Evolutionary conservation across 2,888 invertebrate species (phyloP).

Genomic region (Hemithea aestivaria): DNA sequence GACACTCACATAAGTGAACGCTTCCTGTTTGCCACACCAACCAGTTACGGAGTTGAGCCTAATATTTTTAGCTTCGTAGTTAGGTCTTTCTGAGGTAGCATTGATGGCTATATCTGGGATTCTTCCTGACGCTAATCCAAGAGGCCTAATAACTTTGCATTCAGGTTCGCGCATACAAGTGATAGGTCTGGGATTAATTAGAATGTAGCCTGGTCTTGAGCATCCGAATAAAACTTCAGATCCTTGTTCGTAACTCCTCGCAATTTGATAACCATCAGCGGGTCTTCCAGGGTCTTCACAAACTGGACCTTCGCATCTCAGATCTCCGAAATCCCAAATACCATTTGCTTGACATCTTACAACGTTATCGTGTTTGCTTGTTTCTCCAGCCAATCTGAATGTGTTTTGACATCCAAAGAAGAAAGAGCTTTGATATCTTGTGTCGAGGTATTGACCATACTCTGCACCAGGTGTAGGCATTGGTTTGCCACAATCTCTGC

Average conservation of each 20-base stretch:
- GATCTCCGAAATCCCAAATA: constrained; percentile 98
- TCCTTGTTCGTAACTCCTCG: constrained; percentile 91
- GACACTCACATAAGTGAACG: constrained; percentile 96
- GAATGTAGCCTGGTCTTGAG: constrained; percentile 93
- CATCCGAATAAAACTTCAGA: constrained; percentile 95
- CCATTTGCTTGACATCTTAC: constrained; percentile 95
- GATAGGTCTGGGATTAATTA: constrained; percentile 94
- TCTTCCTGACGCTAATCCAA: constrained; percentile 93
- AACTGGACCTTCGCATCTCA: constrained; percentile 97
- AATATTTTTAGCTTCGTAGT: constrained; percentile 94
- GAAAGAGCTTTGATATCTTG: constrained; percentile 94
- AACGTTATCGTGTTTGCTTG: constrained; percentile 93
- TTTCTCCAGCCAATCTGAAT: constrained; percentile 95
- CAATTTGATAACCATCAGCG: constrained; percentile 92
- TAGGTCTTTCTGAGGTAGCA: constrained; percentile 94
- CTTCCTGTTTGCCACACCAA: constrained; percentile 98
- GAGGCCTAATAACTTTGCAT: constrained; percentile 93
- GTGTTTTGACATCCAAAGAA: constrained; percentile 98
- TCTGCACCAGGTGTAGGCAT: constrained; percentile 95
- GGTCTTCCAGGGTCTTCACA: constrained; percentile 97
- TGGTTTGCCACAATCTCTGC: constrained; percentile 94
- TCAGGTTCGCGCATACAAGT: constrained; percentile 95
- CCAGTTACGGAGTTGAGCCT: constrained; percentile 95
- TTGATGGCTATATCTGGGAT: constrained; percentile 98
- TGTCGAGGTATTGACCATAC: constrained; percentile 92